Evolutionary conservation across 2,113 vertebrate species (phyloP), one percentile per base, ranked within the genome.

Genomic region (Notothenia rossii): DNA sequence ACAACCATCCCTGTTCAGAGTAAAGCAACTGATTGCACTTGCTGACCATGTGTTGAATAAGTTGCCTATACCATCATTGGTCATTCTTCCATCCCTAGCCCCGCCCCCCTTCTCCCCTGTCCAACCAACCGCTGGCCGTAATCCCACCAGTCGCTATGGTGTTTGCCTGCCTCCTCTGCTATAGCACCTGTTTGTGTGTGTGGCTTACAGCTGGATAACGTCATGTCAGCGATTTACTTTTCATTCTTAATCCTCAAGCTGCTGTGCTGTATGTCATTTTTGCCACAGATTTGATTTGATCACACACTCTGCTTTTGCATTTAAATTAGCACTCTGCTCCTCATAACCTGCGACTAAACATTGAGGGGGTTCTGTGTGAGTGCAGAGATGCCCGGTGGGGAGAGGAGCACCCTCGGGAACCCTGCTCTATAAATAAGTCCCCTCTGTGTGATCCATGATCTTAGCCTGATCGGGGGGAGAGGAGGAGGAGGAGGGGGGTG

Each of bases 381-480:
- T 60, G 69, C 71, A 72, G 6, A 14, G 82, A 70, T 79, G 72
- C 75, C 84, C 60, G 15, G 72, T 77, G 81, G 87, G 84, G 53
- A 10, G 11, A 86, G 91, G 82, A 72, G 79, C 67, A 86, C 83
- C 86, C 79, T 14, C 9, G 77, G 91, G 88, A 91, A 75, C 85
- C 85, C 91, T 83, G 43, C 0, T 83, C 88, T 92, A 92, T 87
- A 90, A 92, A 92, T 91, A 91, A 80, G 86, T 77, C 48, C 64
- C 36, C 56, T 68, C 45, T 79, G 84, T 88, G 84, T 79, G 82
- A 87, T 91, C 86, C 79, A 86, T 88, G 84, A 84, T 85, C 79
- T 88, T 75, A 71, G 75, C 58, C 73, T 78, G 88, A 82, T 75
- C 33, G 9, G 2, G 22, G 64, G 25, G 51, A 58, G 61, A 58